Evolutionary conservation across 2,113 vertebrate species (phyloP).

Genomic region (Channa maculata): DNA sequence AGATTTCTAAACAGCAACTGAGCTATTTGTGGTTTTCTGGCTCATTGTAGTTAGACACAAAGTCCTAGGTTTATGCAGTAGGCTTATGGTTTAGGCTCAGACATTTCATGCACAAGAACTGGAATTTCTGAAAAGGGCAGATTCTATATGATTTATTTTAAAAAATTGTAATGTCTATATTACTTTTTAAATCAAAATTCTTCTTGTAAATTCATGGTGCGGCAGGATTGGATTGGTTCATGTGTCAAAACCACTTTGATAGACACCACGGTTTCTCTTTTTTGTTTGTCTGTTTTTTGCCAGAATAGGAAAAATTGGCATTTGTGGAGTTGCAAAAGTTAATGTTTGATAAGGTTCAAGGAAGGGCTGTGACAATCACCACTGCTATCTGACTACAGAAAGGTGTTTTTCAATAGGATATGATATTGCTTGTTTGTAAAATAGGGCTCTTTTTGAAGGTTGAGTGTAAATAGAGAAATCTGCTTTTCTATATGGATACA

Average conservation of each 20-base stretch:
- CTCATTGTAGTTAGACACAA: constrained; percentile 29
- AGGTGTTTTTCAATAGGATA: constrained; percentile 6
- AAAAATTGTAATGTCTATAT: too few relatives aligned
- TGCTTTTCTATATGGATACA: constrained; percentile 66
- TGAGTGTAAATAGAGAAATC: constrained; percentile 55
- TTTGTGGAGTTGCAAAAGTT: constrained; percentile 5
- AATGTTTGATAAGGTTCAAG: constrained; percentile 29
- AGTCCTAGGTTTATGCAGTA: neutral
- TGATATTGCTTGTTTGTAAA: constrained; percentile 30
- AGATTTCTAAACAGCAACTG: constrained; percentile 1
- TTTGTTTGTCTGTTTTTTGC: neutral
- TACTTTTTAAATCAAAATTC: constrained; percentile 23
- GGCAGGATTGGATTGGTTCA: constrained; percentile 13
- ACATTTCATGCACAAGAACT: neutral
- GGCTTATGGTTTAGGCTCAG: constrained; percentile 14
- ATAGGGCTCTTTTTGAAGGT: constrained; percentile 30
- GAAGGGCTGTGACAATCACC: constrained; percentile 65
- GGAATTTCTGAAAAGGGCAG: constrained; percentile 4
- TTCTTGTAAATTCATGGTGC: constrained; percentile 8
- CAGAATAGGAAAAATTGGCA: neutral
- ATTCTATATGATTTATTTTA: too few relatives aligned
- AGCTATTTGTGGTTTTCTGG: constrained; percentile 40
- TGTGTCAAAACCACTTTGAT: neutral
- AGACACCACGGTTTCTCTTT: constrained; percentile 3
- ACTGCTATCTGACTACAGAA: constrained; percentile 1